These are phyloP conservation scores for Promerops cafer DNA, from an alignment of 2,113 vertebrate species.

Conservation along the genomic window DNA sequence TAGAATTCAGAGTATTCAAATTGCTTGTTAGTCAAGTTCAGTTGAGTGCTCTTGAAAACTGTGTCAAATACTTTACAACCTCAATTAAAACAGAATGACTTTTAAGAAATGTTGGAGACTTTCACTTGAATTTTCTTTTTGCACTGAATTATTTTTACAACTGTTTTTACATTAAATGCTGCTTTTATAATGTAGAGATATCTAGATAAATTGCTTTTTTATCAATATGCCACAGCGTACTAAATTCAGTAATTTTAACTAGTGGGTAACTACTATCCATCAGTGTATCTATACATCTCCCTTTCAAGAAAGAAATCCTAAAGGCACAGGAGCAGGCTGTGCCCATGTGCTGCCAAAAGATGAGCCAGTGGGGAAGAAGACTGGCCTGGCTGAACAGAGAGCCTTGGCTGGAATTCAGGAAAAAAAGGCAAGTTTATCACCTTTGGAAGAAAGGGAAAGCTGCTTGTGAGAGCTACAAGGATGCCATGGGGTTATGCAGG, in stretches of 20 bases:
- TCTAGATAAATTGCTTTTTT: slow-evolving; percentile 26
- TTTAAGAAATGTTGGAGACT: background rate
- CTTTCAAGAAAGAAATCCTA: background rate
- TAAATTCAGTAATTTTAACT: background rate
- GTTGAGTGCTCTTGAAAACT: background rate
- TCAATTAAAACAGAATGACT: slow-evolving; percentile 1
- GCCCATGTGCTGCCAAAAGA: background rate
- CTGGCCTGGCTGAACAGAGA: background rate
- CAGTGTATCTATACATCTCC: background rate
- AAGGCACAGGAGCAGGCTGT: background rate
- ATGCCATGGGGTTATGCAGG: background rate
- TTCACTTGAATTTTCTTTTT: slow-evolving; percentile 18
- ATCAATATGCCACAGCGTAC: background rate
- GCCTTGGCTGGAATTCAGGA: background rate
- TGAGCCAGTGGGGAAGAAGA: accelerated
- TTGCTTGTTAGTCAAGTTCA: background rate
- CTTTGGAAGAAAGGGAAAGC: background rate
- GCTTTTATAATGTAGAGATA: background rate
- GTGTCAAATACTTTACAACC: background rate
- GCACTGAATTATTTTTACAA: slow-evolving; percentile 36
- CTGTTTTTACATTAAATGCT: background rate
- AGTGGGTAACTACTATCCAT: background rate
- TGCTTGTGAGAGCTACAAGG: background rate
- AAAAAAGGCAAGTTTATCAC: background rate
- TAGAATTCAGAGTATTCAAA: background rate